Percentiles rank a stretch among this genome's conserved stretches.
These are phyloP conservation scores for Wasmannia auropunctata DNA, from an alignment of 1,140 invertebrate species.

Conservation along the genomic window DNA sequence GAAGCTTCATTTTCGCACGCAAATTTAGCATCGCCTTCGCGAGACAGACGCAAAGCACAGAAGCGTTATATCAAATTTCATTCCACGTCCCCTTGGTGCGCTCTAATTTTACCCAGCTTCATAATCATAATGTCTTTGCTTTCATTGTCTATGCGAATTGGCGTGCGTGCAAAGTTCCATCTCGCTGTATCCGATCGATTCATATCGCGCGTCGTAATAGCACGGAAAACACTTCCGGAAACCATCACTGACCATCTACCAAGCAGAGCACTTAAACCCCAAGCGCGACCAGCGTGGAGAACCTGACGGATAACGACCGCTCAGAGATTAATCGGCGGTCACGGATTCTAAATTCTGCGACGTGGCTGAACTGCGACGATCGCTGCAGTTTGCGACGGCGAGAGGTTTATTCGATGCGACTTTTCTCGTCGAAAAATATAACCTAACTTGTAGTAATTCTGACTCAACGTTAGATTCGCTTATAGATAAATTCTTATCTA, in stretches of 20 bases:
- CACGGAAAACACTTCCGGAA: conserved; percentile 71
- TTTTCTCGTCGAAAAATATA: conserved; percentile 24
- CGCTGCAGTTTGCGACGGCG: conserved; percentile 46
- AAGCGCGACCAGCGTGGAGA: conserved; percentile 72
- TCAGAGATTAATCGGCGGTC: conserved; percentile 80
- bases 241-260: conserved; percentile 67
- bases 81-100: background rate
- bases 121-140: conserved; percentile 41
- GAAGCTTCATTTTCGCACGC: background rate
- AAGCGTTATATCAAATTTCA: conserved; percentile 31
- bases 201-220: conserved; percentile 70
- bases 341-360: conserved; percentile 79
- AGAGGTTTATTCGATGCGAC: conserved; percentile 31
- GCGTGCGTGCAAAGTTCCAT: conserved; percentile 46
- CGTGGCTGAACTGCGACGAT: conserved; percentile 69
- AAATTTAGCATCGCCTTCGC: conserved; percentile 11
- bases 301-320: conserved; percentile 80
- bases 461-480: background rate
- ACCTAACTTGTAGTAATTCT: background rate
- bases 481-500: background rate
- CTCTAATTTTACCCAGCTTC: conserved; percentile 25
- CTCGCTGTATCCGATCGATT: conserved; percentile 61
- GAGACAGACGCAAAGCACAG: background rate
- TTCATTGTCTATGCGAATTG: conserved; percentile 55
- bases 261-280: conserved; percentile 70